These are phyloP conservation scores for Agrotis exclamationis DNA, from an alignment of 2,888 invertebrate genomes.

Conservation along the genomic window DNA sequence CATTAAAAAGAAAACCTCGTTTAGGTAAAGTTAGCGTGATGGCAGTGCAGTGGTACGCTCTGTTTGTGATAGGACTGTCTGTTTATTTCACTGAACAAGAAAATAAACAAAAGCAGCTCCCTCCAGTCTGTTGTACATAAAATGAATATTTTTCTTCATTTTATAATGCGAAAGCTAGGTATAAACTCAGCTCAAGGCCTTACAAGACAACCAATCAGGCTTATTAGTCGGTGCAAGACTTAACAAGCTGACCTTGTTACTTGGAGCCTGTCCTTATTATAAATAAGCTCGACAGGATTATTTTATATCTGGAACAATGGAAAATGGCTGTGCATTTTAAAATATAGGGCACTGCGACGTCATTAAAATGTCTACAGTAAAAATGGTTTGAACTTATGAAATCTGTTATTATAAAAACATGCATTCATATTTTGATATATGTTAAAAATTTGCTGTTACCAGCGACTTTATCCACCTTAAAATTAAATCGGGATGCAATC, in stretches of 20 bases:
- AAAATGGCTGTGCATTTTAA: background rate
- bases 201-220: background rate
- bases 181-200: slow-evolving; percentile 6
- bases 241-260: background rate
- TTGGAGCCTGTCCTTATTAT: slow-evolving; percentile 9
- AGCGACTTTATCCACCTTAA: too few species aligned
- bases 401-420: too few species aligned
- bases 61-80: background rate
- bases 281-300: background rate
- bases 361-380: background rate
- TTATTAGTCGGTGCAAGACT: slow-evolving; percentile 9
- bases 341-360: background rate
- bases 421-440: too few species aligned
- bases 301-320: background rate
- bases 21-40: background rate
- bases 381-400: too few species aligned
- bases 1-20: background rate
- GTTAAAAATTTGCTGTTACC: too few species aligned
- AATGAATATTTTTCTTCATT: slow-evolving; percentile 12
- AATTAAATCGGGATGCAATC: too few species aligned
- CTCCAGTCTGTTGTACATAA: background rate
- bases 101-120: background rate
- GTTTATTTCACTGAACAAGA: slow-evolving; percentile 5
- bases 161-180: background rate
- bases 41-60: too few species aligned